These are phyloP conservation scores for Macquaria australasica DNA, from an alignment of 2,113 vertebrate species.

Conservation along the genomic window DNA sequence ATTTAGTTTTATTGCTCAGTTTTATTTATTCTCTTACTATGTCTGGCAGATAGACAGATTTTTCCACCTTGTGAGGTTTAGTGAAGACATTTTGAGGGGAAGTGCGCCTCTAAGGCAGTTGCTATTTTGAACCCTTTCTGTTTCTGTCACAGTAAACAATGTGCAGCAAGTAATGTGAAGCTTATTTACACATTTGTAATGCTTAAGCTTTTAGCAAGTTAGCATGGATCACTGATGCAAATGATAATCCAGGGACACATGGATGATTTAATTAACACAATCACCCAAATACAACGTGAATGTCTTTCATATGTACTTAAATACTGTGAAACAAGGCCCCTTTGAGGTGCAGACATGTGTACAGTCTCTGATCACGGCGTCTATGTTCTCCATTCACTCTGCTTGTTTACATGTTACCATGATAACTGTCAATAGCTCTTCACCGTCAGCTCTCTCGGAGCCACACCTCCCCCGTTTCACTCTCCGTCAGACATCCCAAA, in stretches of 20 bases:
- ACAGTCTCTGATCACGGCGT: conserved; percentile 8
- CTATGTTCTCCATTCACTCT: conserved; percentile 17
- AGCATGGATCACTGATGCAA: not conserved
- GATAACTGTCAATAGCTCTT: conserved; percentile 65
- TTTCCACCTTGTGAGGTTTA: conserved; percentile 41
- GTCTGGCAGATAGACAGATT: conserved; percentile 41
- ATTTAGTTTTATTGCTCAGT: conserved; percentile 41
- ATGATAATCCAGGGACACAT: not conserved
- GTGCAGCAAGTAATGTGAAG: not conserved
- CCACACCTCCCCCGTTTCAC: conserved; percentile 24
- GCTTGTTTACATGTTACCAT: conserved; percentile 69
- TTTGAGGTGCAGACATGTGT: not conserved
- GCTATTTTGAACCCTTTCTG: conserved; percentile 31
- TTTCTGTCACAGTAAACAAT: conserved; percentile 28
- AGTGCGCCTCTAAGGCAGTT: not conserved
- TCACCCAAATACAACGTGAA: not conserved
- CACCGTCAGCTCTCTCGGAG: conserved; percentile 45
- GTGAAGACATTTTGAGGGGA: conserved; percentile 22
- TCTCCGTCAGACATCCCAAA: conserved; percentile 58
- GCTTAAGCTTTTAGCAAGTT: not conserved
- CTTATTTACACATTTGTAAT: not conserved
- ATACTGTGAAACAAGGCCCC: not conserved
- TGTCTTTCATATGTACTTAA: not conserved
- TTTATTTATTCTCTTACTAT: conserved; percentile 38
- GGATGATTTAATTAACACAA: not conserved